Evolutionary conservation across 2,888 invertebrate genomes (phyloP), one percentile per base, ranked within the genome.

Genomic region (Tetragnatha montana): DNA sequence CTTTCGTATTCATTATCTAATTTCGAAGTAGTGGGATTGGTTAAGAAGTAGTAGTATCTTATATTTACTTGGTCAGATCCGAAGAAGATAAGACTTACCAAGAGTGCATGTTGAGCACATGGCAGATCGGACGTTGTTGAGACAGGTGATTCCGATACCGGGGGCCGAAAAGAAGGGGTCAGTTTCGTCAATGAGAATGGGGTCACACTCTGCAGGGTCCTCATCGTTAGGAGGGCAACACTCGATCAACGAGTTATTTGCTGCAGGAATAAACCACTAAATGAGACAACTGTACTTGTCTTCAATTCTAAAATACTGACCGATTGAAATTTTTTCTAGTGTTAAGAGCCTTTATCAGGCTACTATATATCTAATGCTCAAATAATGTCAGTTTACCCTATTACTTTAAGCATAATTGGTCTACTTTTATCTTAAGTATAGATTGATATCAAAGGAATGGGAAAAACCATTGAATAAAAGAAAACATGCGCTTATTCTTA

Each of bases 111-210:
- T 88, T 8, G 91, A 89, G 80, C 92, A 92, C 80, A 90, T 91
- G 8, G 91, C 91, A 4, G 92, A 90, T 12, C 92, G 83, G 8
- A 92, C 91, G 86, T 91, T 91, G 81, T 91, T 91, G 35, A 92
- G 71, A 68, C 92, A 92, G 4, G 89, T 81, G 22, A 76, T 89
- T 17, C 91, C 90, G 22, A 76, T 89, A 12, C 91, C 90, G 17
- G 74, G 91, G 47, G 88, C 69, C 6, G 70, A 14, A 75, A 85
- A 92, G 76, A 96, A 97, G 91, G 97, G 97, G 93, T 98, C 98
- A 0, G 97, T 96, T 0, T 96, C 93, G 0, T 98, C 98, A 0
- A 98, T 96, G 0, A 96, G 96, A 94, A 98, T 97, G 1, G 89
- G 89, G 17, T 89, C 89, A 12, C 89, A 89, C 12, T 75, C 51